A percentile compares a stretch with the other conserved stretches of the same genome.
phyloP scores from a whole-genome alignment of 37 sponge, comb jelly and placozoan species.

The Ianthella basta region DNA sequence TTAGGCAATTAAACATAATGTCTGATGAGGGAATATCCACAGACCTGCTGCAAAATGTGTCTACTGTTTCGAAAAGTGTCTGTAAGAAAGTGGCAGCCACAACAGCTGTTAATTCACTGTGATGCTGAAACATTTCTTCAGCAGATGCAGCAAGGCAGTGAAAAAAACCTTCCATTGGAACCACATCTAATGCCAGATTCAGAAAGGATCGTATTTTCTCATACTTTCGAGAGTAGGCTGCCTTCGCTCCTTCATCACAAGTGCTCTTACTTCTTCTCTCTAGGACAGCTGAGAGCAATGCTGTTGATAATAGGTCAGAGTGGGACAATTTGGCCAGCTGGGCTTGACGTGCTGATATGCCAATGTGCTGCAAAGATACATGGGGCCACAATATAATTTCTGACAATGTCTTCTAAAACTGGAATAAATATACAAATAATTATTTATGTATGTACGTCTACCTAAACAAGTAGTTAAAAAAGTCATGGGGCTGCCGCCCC shows the following conservation, averaged over 20 bases:
- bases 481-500: too few relatives aligned
- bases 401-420: too few relatives aligned
- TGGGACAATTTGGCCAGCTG: background rate
- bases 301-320: background rate
- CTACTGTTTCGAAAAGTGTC: background rate
- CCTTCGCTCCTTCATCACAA: background rate
- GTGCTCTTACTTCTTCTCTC: background rate
- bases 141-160: background rate
- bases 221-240: background rate
- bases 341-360: background rate
- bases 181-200: background rate
- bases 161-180: slow-evolving; percentile 10
- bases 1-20: too few relatives aligned
- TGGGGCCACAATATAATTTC: too few relatives aligned
- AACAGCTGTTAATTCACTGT: background rate
- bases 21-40: too few relatives aligned
- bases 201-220: background rate
- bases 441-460: too few relatives aligned
- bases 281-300: background rate
- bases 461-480: too few relatives aligned
- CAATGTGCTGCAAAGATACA: background rate
- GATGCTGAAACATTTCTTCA: too few relatives aligned
- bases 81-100: background rate
- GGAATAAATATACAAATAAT: too few relatives aligned
- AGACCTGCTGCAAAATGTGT: background rate